phyloP scores from a whole-genome alignment of 2,113 vertebrate species.

The Gracilinanus agilis region DNA sequence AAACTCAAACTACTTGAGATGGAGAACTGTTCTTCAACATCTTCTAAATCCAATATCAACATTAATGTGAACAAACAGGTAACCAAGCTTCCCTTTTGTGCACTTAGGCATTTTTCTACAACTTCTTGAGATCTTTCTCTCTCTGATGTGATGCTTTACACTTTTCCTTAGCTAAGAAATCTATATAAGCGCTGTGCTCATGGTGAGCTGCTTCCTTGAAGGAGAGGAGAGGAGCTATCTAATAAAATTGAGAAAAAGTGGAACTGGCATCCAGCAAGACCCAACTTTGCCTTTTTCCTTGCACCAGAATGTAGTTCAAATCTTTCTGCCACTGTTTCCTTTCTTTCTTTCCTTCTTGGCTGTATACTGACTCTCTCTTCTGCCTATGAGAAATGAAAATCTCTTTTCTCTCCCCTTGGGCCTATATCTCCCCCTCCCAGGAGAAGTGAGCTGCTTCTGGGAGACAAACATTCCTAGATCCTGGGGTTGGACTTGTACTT shows the following conservation, averaged over 20 bases:
- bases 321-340: not conserved
- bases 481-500: not conserved
- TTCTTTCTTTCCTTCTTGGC: not conserved
- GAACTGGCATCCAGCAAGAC: not conserved
- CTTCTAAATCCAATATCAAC: conserved; percentile 83
- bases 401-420: not conserved
- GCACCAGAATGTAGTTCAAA: not conserved
- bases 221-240: not conserved
- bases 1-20: conserved; percentile 91
- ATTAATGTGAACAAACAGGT: conserved; percentile 93
- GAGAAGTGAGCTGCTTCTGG: not conserved
- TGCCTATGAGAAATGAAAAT: not conserved
- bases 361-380: not conserved
- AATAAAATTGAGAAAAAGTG: conserved; percentile 6
- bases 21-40: conserved; percentile 74
- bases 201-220: conserved; percentile 9
- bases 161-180: conserved; percentile 34
- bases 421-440: not conserved
- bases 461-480: not conserved
- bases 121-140: not conserved
- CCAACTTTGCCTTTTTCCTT: not conserved
- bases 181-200: not conserved
- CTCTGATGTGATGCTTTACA: conserved; percentile 4
- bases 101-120: not conserved
- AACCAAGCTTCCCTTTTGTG: conserved; percentile 18